Conservation (phyloP, 2,888 invertebrate species). For the Smittia sp. region DNA sequence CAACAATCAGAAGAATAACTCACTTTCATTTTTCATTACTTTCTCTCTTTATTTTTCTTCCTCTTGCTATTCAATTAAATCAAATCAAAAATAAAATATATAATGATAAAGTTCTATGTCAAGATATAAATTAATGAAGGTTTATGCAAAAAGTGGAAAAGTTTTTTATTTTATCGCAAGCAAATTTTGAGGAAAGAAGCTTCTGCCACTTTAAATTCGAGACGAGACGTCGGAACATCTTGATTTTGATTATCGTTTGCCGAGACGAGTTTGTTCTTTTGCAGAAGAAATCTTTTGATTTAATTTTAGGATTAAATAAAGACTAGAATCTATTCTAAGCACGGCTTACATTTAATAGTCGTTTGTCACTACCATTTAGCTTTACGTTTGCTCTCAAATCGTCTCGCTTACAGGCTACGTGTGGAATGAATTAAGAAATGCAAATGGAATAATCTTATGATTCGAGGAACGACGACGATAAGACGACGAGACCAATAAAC, state of each 20-base stretch:
- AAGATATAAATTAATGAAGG: conserved; percentile 15
- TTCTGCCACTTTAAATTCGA: too few species aligned
- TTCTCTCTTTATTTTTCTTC: conserved; percentile 19
- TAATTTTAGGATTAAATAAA: conserved; percentile 42
- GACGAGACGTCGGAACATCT: too few species aligned
- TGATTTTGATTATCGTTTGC: conserved; percentile 23
- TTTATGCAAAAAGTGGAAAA: conserved; percentile 11
- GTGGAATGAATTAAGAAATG: conserved; percentile 12
- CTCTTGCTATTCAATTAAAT: conserved; percentile 16
- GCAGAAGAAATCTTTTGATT: conserved; percentile 14
- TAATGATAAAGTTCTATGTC: not conserved
- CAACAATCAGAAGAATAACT: too few species aligned
- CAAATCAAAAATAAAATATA: conserved; percentile 10
- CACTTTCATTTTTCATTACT: not conserved
- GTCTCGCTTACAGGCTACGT: not conserved
- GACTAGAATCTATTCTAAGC: conserved; percentile 46
- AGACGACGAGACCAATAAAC: not conserved
- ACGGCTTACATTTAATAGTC: conserved; percentile 43
- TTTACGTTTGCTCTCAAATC: conserved; percentile 36
- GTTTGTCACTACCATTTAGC: conserved; percentile 38
- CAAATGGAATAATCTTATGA: conserved; percentile 21
- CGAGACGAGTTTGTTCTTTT: not conserved
- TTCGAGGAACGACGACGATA: not conserved
- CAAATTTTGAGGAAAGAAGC: not conserved
- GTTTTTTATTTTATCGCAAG: not conserved